phyloP scores from a whole-genome alignment of 1,140 invertebrate genomes.

The Pinna nobilis region DNA sequence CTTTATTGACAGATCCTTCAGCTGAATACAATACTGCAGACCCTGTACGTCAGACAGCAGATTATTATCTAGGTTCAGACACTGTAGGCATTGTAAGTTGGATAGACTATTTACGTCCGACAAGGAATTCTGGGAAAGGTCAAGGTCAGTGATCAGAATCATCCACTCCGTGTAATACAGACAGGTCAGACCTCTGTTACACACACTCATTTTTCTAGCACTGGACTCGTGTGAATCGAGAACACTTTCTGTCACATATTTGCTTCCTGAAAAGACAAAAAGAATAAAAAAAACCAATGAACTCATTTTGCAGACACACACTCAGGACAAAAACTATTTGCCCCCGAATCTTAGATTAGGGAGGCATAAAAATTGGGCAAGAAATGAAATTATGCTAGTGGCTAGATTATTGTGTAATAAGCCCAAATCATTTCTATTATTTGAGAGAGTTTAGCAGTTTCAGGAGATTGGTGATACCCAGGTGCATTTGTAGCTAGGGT shows the following conservation, averaged over 20 bases:
- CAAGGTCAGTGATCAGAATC: conserved; percentile 58
- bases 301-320: no score
- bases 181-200: conserved; percentile 58
- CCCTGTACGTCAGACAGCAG: conserved; percentile 57
- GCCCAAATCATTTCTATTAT: no score
- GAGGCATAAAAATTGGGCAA: no score
- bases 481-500: no score
- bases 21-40: conserved; percentile 57
- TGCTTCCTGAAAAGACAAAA: conserved; percentile 33
- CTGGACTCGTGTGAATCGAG: conserved; percentile 33
- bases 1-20: conserved; percentile 61
- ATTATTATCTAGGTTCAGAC: conserved; percentile 66
- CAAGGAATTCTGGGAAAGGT: conserved; percentile 70
- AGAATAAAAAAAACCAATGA: no score
- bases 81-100: conserved; percentile 59
- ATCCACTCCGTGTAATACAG: conserved; percentile 69
- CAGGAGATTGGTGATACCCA: no score
- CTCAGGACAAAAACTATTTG: no score
- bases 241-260: conserved; percentile 32
- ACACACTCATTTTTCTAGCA: conserved; percentile 41
- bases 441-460: no score
- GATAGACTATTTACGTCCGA: conserved; percentile 51
- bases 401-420: no score
- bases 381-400: no score
- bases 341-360: no score